Evolutionary conservation across 1,140 invertebrate genomes (phyloP).

Genomic region (Listronotus bonariensis): DNA sequence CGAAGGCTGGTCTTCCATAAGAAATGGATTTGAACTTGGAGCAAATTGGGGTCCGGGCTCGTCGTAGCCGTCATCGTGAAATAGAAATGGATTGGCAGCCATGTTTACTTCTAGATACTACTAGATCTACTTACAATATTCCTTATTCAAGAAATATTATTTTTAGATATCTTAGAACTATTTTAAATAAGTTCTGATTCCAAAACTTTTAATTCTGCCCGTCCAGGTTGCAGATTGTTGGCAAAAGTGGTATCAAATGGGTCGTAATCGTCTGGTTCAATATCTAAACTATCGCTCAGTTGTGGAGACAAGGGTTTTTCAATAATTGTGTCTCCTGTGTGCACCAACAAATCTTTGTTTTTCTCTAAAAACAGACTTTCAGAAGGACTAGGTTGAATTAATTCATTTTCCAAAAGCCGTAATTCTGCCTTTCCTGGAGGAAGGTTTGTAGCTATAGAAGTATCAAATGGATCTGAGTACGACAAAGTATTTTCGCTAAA

Average conservation of each 20-base stretch:
- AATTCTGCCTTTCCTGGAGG: constrained; percentile 77
- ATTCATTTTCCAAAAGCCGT: constrained; percentile 74
- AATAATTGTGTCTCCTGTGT: constrained; percentile 34
- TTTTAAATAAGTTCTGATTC: constrained; percentile 62
- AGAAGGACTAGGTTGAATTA: constrained; percentile 53
- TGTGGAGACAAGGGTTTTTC: constrained; percentile 57
- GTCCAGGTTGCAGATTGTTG: constrained; percentile 61
- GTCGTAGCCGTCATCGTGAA: constrained; percentile 67
- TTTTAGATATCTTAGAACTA: not conserved
- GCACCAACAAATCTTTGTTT: constrained; percentile 32
- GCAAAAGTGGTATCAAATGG: constrained; percentile 72
- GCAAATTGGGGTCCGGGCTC: constrained; percentile 46
- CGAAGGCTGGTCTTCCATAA: constrained; percentile 62
- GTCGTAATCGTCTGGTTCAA: constrained; percentile 59
- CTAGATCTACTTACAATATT: too few species aligned
- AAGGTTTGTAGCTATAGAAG: constrained; percentile 75
- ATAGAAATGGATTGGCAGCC: constrained; percentile 76
- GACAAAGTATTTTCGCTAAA: constrained; percentile 20
- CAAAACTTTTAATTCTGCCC: constrained; percentile 64
- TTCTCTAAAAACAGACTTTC: not conserved
- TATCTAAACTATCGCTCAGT: constrained; percentile 1
- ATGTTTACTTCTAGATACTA: constrained; percentile 57
- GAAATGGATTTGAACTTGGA: constrained; percentile 71
- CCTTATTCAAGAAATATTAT: too few species aligned
- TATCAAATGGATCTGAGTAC: constrained; percentile 77